Evolutionary conservation across 2,797 vertebrate genomes (phyloP).

Genomic region (Thalassophryne amazonica): DNA sequence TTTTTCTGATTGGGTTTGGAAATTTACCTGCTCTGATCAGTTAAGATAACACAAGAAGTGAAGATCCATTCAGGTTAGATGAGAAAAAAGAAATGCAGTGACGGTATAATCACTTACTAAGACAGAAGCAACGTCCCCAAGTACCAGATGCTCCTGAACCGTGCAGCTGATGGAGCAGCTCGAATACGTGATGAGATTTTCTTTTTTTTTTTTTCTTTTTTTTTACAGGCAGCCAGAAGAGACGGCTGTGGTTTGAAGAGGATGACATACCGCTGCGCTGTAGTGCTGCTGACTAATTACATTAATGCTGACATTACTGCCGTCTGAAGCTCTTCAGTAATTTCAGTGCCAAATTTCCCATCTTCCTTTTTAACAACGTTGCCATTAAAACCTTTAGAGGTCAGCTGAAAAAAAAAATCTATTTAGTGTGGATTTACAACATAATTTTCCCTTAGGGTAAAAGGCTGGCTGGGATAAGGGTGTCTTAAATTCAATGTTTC

Average conservation of each 20-base stretch:
- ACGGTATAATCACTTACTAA: no score
- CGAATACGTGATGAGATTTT: no score
- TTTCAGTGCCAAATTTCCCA: conserved; percentile 33
- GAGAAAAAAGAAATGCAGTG: no score
- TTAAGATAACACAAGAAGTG: no score
- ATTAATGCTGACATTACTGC: conserved; percentile 35
- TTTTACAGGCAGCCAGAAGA: conserved; percentile 4
- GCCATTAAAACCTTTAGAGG: conserved; percentile 11
- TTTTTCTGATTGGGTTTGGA: no score
- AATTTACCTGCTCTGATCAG: no score
- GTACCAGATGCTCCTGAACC: background rate
- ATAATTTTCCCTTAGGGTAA: background rate
- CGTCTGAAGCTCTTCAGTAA: conserved; percentile 37
- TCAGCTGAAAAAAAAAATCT: conserved; percentile 12
- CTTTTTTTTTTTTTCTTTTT: no score
- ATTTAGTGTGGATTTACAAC: background rate
- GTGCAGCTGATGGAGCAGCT: conserved; percentile 3
- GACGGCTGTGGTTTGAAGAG: conserved; percentile 54
- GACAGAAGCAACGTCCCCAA: no score
- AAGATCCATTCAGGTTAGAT: no score
- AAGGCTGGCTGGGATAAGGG: no score
- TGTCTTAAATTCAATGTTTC: background rate
- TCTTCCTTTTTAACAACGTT: conserved; percentile 23
- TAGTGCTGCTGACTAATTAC: conserved; percentile 40
- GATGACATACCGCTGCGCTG: conserved; percentile 57